Base-by-base conservation (phyloP, 2,797 vertebrate species). In the Schizothorax lantsangensis region DNA sequence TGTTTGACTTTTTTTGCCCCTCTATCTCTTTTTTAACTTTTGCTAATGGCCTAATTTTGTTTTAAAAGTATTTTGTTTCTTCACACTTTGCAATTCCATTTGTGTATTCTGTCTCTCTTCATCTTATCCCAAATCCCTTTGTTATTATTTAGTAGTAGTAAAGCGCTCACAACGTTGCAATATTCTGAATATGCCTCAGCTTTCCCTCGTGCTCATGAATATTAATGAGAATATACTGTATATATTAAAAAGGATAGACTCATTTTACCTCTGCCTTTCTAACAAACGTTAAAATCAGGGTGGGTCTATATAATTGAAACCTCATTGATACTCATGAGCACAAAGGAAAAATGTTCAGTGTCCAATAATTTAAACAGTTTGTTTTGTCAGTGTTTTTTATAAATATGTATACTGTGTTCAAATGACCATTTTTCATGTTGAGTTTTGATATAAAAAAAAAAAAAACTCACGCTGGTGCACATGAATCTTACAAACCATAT, bases 401-500 rank as follows among this genome's bases (percentile, higher is more conserved):
- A 87, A 85, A 91, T 89, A 87, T 92, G 90, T 88, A 92, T 88
- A 90, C 88, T 91, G 91, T 92, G 91, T 92, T 89, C 88, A 94
- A 79, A 91, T 89, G 30, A 49, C 88, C 92, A 92, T 91, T 81
- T 68, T 88, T 94, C 92, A 88, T 93, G 88, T 88, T 89, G 81
- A 90, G 89, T 91, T 94, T 92, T 95, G 93, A 89, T 94, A 91
- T 92, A 82, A 75, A 57, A 90, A 88, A 83, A 30, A 90, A 89
- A 85, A 84, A 90, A 89, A 47, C 88, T 86, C 86, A 92, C 89
- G 77, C 79, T 92, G 83, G 86, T 90, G 88, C 84, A 92, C 71
- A 84, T 87, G 62, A 84, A 92, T 92, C 80, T 87, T 91, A 74
- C 86, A 77, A 83, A 91, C 54, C 86, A 59, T 91, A 87, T 88